Evolutionary conservation across 64 coral and sea anemone genomes (phyloP), one percentile per base, ranked within the genome.

Genomic region (Astreopora myriophthalma): DNA sequence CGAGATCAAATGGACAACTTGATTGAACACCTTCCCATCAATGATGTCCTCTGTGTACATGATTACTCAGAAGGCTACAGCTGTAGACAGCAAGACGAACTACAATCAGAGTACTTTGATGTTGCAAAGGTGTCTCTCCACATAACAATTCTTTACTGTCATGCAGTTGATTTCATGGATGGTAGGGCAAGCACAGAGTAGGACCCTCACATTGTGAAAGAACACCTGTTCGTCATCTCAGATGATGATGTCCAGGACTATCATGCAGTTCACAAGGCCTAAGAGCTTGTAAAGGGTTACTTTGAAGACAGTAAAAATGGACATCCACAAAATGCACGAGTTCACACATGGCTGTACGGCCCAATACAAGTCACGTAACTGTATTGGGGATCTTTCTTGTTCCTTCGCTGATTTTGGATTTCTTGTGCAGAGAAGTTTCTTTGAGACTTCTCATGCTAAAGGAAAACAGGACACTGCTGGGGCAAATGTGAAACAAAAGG

Each of bases 11-110:
- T 92, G 19, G 89, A 92, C 1, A 92, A 62, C 34, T 26, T 92
- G n/a, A 48, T 60, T 31, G 68, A 84, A 26, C 38, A 92, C 38
- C 49, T 92, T 14, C 89, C 89, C 19, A 68, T 35, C 27, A 34
- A 42, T 35, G 20, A 92, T 8, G 80, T 85, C 8, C 1, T 67
- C 0, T 75, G 89, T 51, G 63, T 91, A 0, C 80, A 92, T 82
- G 89, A 85, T 34, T 92, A 85, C 46, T 92, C 89, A 19, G 89
- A 92, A 71, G 79, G 89, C 10, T 85, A 92, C 55, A 62, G 29
- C 42, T 92, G 89, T 51, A 1, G 80, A 22, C 22, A 91, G 22
- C 89, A 92, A 28, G 89, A 92, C 37, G 89, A 92, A 28, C 34
- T 92, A 2, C 89, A 92, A 17, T 32, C 10, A 27, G 88, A 90